A percentile compares a stretch with the other conserved stretches of the same genome.
phyloP scores from a whole-genome alignment of 2,113 vertebrate species.

The Hypanus sabinus region DNA sequence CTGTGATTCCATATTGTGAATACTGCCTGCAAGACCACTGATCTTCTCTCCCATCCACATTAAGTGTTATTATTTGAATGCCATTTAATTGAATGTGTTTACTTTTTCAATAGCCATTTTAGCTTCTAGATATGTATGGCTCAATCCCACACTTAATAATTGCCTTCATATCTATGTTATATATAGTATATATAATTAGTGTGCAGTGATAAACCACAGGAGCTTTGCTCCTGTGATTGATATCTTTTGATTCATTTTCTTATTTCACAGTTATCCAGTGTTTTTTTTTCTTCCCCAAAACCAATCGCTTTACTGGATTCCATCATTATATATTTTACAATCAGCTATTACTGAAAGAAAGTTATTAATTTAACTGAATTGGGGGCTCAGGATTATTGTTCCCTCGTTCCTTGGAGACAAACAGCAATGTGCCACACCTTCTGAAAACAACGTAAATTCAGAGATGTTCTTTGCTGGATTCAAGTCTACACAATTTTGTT shows the following conservation, averaged over 20 bases:
- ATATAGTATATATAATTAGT: not conserved
- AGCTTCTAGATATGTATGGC: not conserved
- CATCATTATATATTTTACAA: not conserved
- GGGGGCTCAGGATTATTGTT: not conserved
- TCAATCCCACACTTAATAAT: not conserved
- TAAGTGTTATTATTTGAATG: not conserved
- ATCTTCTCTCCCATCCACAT: not conserved
- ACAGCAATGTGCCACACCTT: not conserved
- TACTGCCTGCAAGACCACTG: not conserved
- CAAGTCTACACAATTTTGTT: no score
- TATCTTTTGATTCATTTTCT: not conserved
- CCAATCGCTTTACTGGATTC: not conserved
- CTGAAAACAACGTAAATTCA: not conserved
- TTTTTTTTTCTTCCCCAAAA: not conserved
- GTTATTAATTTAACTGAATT: not conserved
- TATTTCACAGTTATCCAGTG: not conserved
- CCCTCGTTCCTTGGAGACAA: not conserved
- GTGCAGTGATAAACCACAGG: not conserved
- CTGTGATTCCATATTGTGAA: not conserved
- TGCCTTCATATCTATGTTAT: not conserved
- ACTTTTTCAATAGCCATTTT: not conserved
- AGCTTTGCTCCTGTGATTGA: not conserved
- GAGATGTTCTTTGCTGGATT: not conserved
- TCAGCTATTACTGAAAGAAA: not conserved
- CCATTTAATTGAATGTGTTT: not conserved